phyloP scores from a whole-genome alignment of 2,113 vertebrate genomes.

The Rattus rattus region DNA sequence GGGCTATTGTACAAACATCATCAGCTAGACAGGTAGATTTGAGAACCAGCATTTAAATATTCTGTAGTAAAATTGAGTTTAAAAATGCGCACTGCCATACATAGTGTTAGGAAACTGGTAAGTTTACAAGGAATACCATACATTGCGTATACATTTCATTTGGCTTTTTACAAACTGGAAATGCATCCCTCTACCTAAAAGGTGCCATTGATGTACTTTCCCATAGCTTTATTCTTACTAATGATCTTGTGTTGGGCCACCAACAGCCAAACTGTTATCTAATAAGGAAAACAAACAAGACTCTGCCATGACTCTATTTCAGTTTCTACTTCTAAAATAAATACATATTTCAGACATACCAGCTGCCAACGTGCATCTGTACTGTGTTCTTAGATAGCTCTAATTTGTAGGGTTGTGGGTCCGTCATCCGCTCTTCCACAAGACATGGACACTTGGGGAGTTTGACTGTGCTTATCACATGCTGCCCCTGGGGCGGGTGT shows the following conservation, averaged over 20 bases:
- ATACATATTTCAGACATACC: neutral
- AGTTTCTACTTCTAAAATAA: neutral
- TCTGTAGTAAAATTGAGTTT: neutral
- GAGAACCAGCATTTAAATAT: neutral
- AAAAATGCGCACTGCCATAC: neutral
- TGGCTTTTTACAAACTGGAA: neutral
- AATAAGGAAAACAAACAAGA: neutral
- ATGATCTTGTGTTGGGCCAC: neutral
- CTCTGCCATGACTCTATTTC: neutral
- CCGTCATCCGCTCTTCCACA: too few relatives aligned
- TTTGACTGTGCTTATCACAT: too few relatives aligned
- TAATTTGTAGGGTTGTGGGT: too few relatives aligned
- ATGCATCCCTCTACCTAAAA: neutral
- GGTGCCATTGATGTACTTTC: neutral
- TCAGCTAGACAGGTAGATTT: neutral
- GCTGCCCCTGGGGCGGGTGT: too few relatives aligned
- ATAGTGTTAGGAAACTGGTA: neutral
- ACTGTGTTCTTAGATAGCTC: neutral
- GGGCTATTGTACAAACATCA: neutral
- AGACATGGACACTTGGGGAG: too few relatives aligned
- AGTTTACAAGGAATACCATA: neutral
- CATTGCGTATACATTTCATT: neutral
- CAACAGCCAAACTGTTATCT: neutral
- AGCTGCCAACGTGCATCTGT: neutral
- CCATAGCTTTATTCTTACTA: neutral